Base-by-base conservation (phyloP, 2,888 invertebrate species). In the Cheilosia impressa region DNA sequence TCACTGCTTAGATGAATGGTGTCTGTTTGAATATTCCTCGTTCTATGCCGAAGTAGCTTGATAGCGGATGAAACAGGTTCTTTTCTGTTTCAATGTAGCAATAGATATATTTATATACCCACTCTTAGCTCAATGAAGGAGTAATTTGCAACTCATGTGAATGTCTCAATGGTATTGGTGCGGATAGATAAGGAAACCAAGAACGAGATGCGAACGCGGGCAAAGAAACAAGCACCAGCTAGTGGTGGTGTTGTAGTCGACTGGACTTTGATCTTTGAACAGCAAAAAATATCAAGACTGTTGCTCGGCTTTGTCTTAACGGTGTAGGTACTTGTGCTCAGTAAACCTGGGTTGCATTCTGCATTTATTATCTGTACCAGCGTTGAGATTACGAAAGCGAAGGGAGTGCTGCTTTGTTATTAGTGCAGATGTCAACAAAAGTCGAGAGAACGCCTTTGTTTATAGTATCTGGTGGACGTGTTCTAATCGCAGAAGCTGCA, bases 211-310 rank as follows among this genome's bases (percentile, higher is more conserved):
- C 24, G 60, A 47, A 47, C 6, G n/a, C n/a, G n/a, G 50, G 22
- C 15, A 62, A 43, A 15, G 43, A 15, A 53, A 60, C 13, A 47
- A 27, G 7, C 27, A 58, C 57, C 19, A 43, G 5, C 45, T 63
- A 7, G n/a, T 17, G 47, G 17, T 38, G 22, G 22, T 22, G 19
- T 52, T 53, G 27, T 15, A 43, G 13, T 15, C 19, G 43, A 53
- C 0, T 68, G 66, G 77, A 77, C 77, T 77, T 68, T 60, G 77
- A 45, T 60, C 77, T 77, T 77, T 77, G 77, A 34, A 45, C 77
- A 53, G 77, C 24, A 31, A 45, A 60, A 45, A 68, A 22, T 43
- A 53, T 62, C 45, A 24, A 24, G 24, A 31, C 43, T 50, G 34
- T 68, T 58, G 53, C 6, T 24, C 50, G 22, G 52, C 17, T 55